Base-by-base conservation (phyloP, 2,888 invertebrate genomes). In the Drosophila nr. perissopoda region DNA sequence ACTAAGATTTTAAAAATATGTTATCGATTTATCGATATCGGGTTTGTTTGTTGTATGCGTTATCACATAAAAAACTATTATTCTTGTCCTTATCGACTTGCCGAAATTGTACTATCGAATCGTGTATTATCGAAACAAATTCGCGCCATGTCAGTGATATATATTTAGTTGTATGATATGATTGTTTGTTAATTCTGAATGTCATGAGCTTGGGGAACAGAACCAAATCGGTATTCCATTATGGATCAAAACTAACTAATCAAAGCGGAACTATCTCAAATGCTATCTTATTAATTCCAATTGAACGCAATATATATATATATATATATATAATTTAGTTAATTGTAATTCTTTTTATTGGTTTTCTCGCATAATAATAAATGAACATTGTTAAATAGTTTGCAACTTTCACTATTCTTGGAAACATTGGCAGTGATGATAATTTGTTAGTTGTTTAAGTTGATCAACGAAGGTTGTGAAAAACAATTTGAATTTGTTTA, bases 131-230 rank as follows among this genome's bases (percentile, higher is more conserved):
- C 45, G 27, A 49, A 16, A 7, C 7, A 51, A 61, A 27, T n/a
- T 45, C 49, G 2, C 59, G 51, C 57, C 59, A 42, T 62, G 51
- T 64, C 48, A 54, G 48, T 83, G 72, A 82, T 82, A 82, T 82
- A 45, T 76, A 21, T 29, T 6, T 69, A 70, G 57, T 81, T 71
- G 62, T 74, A 82, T 84, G 84, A 84, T 84, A 84, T 84, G 84
- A 84, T 84, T 82, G 61, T 78, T 73, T 68, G 59, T 65, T 68
- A 62, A 52, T 45, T 65, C 67, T 84, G 75, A 84, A 82, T 87
- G 84, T 82, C 84, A 63, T 76, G 77, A 72, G 73, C 51, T 49
- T 48, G 48, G 21, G 33, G 13, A 56, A 36, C 45, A 52, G 36
- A 64, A 38, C 54, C 63, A 25, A 45, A 53, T 53, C 53, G 61